Base-by-base conservation (phyloP, 2,888 invertebrate species). In the Eupithecia vulgata region DNA sequence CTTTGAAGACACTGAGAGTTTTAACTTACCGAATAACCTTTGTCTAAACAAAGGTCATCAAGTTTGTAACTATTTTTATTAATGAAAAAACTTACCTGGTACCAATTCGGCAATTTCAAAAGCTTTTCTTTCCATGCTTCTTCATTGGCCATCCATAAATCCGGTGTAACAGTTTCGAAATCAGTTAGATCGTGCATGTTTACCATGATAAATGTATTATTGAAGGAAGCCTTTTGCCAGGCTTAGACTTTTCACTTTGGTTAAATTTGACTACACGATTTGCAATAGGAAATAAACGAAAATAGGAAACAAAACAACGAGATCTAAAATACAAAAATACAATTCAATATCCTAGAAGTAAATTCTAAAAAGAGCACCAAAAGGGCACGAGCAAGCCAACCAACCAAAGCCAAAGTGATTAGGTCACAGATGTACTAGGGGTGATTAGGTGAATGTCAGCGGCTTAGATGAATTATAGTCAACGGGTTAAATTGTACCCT, bases 71-170 rank as follows among this genome's bases (percentile, higher is more conserved):
- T 40, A 21, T 52, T 64, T 64, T 59, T 17, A 52, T 37, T n/a
- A 10, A 35, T 64, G 62, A 35, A 35, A 64, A 34, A 68, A 5
- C 52, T 35, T 87, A 93, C 94, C 89, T 90, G 88, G 77, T 83
- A 81, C 91, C 91, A 93, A 81, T 92, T 90, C 1, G 89, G 85
- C 34, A 94, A 77, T 74, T 91, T 90, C 45, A 89, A 73, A 13
- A 92, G 83, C 76, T 87, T 91, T 76, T 94, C 92, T 73, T 90
- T 89, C 90, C 94, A 95, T 72, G 80, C 82, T 78, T 88, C 84
- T 87, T 95, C 95, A 79, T 95, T 94, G 78, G 89, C 81, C 66
- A 92, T 81, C 95, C 95, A 95, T 73, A 91, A 81, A 83, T 94
- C 91, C 12, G 94, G 93, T 25, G 90, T 91, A 72, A 94, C 90